phyloP scores from a whole-genome alignment of 2,797 vertebrate species.

The Discoglossus pictus region DNA sequence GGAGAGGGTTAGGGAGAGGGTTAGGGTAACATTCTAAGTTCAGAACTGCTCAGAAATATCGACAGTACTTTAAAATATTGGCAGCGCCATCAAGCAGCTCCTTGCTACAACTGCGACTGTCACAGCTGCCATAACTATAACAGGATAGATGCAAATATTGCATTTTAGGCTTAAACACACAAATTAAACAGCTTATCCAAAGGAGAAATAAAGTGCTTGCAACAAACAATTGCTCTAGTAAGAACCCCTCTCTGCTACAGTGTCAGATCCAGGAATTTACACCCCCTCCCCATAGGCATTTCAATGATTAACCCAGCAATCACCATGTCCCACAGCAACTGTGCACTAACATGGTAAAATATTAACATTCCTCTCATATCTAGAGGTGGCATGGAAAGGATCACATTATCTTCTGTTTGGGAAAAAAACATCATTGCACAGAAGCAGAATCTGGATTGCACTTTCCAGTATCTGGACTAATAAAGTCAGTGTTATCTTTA shows the following conservation, averaged over 20 bases:
- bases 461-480: slow-evolving; percentile 35
- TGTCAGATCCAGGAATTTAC: background rate
- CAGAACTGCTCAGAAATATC: no score
- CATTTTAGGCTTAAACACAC: no score
- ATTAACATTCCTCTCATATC: slow-evolving; percentile 20
- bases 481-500: slow-evolving; percentile 35
- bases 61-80: no score
- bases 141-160: no score
- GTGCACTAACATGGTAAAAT: slow-evolving; percentile 2
- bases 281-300: background rate
- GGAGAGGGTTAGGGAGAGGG: no score
- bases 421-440: slow-evolving; percentile 21
- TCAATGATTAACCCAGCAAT: slow-evolving; percentile 40
- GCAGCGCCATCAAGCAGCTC: no score
- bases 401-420: slow-evolving; percentile 24
- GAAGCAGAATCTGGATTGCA: slow-evolving; percentile 36
- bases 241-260: background rate
- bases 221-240: no score
- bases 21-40: no score
- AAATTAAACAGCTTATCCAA: no score
- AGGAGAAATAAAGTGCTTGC: no score
- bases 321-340: slow-evolving; percentile 3
- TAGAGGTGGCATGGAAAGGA: slow-evolving; percentile 17
- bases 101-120: no score
- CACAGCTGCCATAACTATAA: no score